Base-by-base conservation (phyloP, 2,888 invertebrate species). In the Drosophila neotestacea region DNA sequence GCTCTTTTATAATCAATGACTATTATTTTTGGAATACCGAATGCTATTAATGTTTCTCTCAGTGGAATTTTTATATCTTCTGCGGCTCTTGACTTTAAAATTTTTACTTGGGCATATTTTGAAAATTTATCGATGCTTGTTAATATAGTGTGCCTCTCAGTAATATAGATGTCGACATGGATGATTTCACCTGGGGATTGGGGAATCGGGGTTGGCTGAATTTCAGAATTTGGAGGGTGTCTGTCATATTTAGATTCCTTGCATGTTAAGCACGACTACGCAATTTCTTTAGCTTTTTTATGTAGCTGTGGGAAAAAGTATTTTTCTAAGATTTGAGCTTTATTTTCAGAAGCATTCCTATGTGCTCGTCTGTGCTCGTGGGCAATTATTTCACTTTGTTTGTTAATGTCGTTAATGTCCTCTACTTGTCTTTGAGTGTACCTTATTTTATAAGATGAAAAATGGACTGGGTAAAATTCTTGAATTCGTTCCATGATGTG, bases 241-340 rank as follows among this genome's bases (percentile, higher is more conserved):
- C 50, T 36, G 10, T 38, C 50, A 27, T 51, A 51, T 27, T 51
- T 51, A 0, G 38, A 38, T 27, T 6, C n/a, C 7, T 54, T 54
- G 11, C 54, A 54, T 9, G 32, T 42, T 42, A 6, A 2, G 6
- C 41, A 54, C 10, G 4, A 4, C n/a, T 54, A 41, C 7, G 32
- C 54, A 13, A 32, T 54, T 11, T 30, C 42, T 10, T 6, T 32
- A n/a, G 11, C 16, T 16, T 54, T 54, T 13, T 54, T 54, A 6
- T 1, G 6, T 10, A 42, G 10, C 2, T 11, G 9, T 9, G 54
- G 42, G 6, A 42, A 54, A 28, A 42, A 42, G 22, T 10, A 42
- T 34, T 38, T 46, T 13, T 11, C 22, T 51, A 10, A 39, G n/a
- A 13, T 13, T 39, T 6, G 6, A 6, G n/a, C n/a, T 39, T 48